Base-by-base conservation (phyloP, 2,113 vertebrate genomes). In the Pelecanus crispus region DNA sequence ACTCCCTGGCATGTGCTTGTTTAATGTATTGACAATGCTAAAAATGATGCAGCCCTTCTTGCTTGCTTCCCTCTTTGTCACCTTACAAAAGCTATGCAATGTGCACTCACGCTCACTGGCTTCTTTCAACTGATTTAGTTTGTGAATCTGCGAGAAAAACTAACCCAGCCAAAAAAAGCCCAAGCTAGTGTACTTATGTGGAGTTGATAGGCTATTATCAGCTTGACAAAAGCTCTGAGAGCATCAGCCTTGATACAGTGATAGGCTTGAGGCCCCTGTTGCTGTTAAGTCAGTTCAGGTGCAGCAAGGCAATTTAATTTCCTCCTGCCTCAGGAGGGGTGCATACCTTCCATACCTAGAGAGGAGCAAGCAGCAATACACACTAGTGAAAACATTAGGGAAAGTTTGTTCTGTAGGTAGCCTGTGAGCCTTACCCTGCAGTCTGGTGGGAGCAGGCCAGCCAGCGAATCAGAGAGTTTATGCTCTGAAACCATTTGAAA, bases 381-480 rank as follows among this genome's bases (percentile, higher is more conserved):
- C 1, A 1, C 56, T 9, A 40, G 13, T 32, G 22, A 65, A 75
- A 72, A 18, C 10, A 26, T 13, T 4, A n/a, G 53, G 17, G 49
- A 20, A 52, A 44, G 1, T 29, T 55, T 59, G 24, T 42, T 78
- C 29, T 47, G 47, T 34, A 31, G 16, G 16, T 26, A 58, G 13
- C 10, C 26, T 42, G 10, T 28, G 52, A 44, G n/a, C 22, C 7
- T 75, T 65, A 68, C 8, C 2, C 24, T 2, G 1, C 17, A 47
- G 29, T 19, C 22, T 12, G 5, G 15, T 9, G 31, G 6, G 16
- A 73, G n/a, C 29, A 56, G 65, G 92, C 49, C 11, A 70, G 40
- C 7, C 28, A 62, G 34, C 0, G 0, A 61, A 61, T 26, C 0
- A 2, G 16, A 24, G 15, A 62, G 24, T 36, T 78, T 11, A 79